Conservation (phyloP, 1,140 invertebrate genomes). For the Coenobita brevimanus region DNA sequence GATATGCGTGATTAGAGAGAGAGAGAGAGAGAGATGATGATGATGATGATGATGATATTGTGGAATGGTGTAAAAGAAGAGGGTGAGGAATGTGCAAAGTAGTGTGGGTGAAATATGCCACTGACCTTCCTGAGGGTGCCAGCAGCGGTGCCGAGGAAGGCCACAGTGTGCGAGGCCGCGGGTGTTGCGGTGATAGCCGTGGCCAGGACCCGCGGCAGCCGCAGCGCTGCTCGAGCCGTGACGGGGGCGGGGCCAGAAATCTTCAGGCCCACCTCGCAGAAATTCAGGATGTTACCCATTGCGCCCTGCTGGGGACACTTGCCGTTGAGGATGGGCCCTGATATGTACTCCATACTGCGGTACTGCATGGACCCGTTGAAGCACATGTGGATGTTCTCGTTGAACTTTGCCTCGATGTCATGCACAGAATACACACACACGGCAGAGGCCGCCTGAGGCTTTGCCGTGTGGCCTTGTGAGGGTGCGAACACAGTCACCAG, state of each 20-base stretch:
- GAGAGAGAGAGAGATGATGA: too few relatives aligned
- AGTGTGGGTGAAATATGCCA: background rate
- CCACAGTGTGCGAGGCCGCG: slow-evolving; percentile 91
- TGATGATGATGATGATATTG: too few relatives aligned
- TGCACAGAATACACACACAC: slow-evolving; percentile 83
- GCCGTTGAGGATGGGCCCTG: slow-evolving; percentile 90
- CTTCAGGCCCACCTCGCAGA: slow-evolving; percentile 93
- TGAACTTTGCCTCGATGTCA: slow-evolving; percentile 93
- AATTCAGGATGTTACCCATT: slow-evolving; percentile 92
- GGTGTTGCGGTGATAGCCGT: slow-evolving; percentile 85
- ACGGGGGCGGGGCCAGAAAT: slow-evolving; percentile 92
- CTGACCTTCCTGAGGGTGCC: slow-evolving; percentile 86
- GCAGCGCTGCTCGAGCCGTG: slow-evolving; percentile 81
- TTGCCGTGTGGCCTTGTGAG: slow-evolving; percentile 86
- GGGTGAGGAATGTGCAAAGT: too few relatives aligned
- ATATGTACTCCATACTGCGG: slow-evolving; percentile 94
- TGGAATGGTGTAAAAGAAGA: too few relatives aligned
- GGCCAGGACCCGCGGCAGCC: slow-evolving; percentile 76
- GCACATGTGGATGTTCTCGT: slow-evolving; percentile 97
- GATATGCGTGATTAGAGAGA: too few relatives aligned
- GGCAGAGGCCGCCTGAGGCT: slow-evolving; percentile 84
- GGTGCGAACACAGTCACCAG: slow-evolving; percentile 90
- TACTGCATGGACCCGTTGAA: slow-evolving; percentile 94
- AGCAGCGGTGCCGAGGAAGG: slow-evolving; percentile 88
- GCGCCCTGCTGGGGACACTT: slow-evolving; percentile 83